Evolutionary conservation across 2,113 vertebrate species (phyloP).

Genomic region (Hipposideros armiger): DNA sequence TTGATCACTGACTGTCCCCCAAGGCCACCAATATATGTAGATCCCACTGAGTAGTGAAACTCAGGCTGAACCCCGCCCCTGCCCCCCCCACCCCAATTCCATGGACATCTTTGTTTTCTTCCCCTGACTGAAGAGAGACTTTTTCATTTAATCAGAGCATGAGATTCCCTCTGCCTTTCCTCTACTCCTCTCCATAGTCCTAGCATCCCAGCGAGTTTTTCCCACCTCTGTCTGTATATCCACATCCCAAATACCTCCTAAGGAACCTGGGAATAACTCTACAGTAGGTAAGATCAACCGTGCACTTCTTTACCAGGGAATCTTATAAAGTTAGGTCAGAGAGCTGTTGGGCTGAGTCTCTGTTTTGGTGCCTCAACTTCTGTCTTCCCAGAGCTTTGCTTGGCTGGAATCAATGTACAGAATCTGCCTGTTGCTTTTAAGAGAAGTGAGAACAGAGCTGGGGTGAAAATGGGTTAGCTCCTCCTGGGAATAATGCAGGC

Average conservation of each 20-base stretch:
- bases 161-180: background rate
- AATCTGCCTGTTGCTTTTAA: constrained; percentile 23
- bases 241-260: background rate
- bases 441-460: background rate
- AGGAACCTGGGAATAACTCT: background rate
- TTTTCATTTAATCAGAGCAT: background rate
- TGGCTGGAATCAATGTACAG: background rate
- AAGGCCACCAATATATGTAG: background rate
- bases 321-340: constrained; percentile 21
- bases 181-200: background rate
- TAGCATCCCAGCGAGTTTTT: background rate
- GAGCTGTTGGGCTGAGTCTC: background rate
- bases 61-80: background rate
- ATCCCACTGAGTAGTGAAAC: background rate
- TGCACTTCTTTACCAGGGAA: constrained; percentile 13
- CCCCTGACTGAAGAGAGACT: constrained; percentile 15
- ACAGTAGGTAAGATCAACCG: background rate
- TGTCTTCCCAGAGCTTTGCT: background rate
- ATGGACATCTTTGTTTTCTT: background rate
- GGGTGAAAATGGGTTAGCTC: background rate
- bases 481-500: background rate
- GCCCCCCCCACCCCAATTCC: background rate
- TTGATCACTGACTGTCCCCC: background rate
- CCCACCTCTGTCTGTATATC: background rate
- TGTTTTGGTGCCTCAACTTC: background rate